Conservation (phyloP, 2,888 invertebrate genomes). For the Limnephilus auricula region DNA sequence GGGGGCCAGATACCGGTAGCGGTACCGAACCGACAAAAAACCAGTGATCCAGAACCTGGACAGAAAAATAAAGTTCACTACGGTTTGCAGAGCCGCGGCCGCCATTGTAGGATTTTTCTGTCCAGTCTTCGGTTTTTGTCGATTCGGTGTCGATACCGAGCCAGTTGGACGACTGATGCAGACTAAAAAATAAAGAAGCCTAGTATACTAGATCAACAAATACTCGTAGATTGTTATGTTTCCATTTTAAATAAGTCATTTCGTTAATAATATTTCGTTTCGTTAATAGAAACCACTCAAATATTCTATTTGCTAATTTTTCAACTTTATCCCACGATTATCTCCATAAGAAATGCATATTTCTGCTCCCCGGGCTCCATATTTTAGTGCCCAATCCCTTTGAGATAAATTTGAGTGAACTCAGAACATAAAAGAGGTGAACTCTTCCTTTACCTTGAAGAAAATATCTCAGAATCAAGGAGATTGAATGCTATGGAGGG, state of each 20-base stretch:
- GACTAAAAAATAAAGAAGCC: no score
- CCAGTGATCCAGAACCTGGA: no score
- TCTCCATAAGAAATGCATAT: neutral
- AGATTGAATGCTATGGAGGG: neutral
- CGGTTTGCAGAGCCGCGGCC: no score
- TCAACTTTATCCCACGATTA: neutral
- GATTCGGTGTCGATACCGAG: no score
- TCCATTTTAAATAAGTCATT: neutral
- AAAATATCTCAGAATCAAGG: neutral
- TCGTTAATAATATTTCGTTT: neutral
- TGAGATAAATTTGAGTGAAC: constrained; percentile 7
- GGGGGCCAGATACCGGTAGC: no score
- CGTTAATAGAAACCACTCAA: neutral
- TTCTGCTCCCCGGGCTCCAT: neutral
- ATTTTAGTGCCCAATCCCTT: constrained; percentile 14
- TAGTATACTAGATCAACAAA: no score
- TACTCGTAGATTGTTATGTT: neutral
- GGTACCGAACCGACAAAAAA: no score
- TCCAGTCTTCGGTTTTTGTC: no score
- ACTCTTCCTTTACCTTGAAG: neutral
- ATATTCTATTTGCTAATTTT: neutral
- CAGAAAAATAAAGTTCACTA: no score
- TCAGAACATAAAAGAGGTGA: constrained; percentile 3
- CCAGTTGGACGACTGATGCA: no score
- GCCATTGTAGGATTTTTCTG: no score